Conservation (phyloP, 2,888 invertebrate species). For the Drosophila greeni region DNA sequence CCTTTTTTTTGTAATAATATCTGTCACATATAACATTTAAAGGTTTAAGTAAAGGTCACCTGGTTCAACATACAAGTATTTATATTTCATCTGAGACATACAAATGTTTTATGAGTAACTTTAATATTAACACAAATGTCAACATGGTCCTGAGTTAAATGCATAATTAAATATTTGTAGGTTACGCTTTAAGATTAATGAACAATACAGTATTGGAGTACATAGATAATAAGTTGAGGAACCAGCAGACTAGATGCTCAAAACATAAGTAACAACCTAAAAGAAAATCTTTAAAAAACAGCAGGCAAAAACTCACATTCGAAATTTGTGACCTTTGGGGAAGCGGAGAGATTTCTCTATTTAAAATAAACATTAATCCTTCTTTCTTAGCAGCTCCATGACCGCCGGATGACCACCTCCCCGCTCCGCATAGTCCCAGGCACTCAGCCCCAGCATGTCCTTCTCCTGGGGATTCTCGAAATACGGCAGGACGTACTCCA, state of each 20-base stretch:
- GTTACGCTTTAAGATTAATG: not conserved
- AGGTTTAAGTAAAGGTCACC: not conserved
- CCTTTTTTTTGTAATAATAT: not conserved
- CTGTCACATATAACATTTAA: not conserved
- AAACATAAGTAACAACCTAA: slow-evolving; percentile 8
- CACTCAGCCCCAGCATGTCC: slow-evolving; percentile 81
- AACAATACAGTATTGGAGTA: slow-evolving; percentile 2
- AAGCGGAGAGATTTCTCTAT: slow-evolving; percentile 1
- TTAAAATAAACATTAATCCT: not conserved
- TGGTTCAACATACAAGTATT: not conserved
- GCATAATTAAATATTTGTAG: not conserved
- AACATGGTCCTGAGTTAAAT: slow-evolving; percentile 1
- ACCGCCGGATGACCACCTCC: slow-evolving; percentile 52
- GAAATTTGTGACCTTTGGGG: not conserved
- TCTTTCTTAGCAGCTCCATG: slow-evolving; percentile 45
- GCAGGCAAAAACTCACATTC: too few relatives aligned
- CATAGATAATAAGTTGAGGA: not conserved
- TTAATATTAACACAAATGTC: not conserved
- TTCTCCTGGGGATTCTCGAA: slow-evolving; percentile 77
- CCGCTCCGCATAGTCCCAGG: slow-evolving; percentile 80
- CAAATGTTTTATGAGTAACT: not conserved
- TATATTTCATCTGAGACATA: not conserved
- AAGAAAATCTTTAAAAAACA: not conserved
- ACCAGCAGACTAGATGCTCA: slow-evolving; percentile 15
- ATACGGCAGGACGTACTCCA: slow-evolving; percentile 80